Conservation (phyloP, 2,113 vertebrate genomes). For the Ctenodactylus gundi region DNA sequence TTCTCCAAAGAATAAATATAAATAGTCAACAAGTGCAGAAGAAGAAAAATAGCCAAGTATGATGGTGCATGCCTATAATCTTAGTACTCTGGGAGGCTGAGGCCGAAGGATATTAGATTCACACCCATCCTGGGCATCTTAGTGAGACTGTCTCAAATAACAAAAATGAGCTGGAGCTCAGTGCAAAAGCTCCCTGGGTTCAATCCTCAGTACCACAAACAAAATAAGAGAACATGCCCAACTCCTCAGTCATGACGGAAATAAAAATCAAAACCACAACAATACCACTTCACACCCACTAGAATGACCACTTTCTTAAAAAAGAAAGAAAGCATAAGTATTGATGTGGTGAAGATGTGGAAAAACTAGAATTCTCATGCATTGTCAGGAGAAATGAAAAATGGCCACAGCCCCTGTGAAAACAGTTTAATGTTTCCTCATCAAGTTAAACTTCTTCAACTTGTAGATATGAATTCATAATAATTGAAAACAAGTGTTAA, state of each 20-base stretch:
- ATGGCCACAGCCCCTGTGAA: neutral
- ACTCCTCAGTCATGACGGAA: neutral
- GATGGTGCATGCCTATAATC: neutral
- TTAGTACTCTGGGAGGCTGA: neutral
- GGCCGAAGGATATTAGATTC: neutral
- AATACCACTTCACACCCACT: neutral
- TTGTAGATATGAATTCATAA: neutral
- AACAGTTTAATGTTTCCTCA: conserved; percentile 11
- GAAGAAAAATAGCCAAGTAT: neutral
- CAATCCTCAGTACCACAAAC: too few species aligned
- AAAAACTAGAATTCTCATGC: conserved; percentile 17
- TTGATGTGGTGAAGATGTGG: neutral
- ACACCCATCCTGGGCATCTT: neutral
- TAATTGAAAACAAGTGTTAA: conserved; percentile 19
- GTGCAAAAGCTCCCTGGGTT: too few species aligned
- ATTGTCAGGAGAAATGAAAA: neutral
- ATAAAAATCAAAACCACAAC: conserved; percentile 39
- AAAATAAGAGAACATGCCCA: neutral
- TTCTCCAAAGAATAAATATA: too few species aligned
- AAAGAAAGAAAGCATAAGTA: conserved; percentile 25
- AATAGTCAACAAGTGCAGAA: too few species aligned
- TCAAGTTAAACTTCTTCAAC: conserved; percentile 32
- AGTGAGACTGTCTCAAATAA: neutral
- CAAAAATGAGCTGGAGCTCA: neutral
- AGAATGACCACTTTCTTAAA: neutral